Evolutionary conservation across 92 coral and sea anemone genomes (phyloP).

Genomic region (Paragorgia papillata): DNA sequence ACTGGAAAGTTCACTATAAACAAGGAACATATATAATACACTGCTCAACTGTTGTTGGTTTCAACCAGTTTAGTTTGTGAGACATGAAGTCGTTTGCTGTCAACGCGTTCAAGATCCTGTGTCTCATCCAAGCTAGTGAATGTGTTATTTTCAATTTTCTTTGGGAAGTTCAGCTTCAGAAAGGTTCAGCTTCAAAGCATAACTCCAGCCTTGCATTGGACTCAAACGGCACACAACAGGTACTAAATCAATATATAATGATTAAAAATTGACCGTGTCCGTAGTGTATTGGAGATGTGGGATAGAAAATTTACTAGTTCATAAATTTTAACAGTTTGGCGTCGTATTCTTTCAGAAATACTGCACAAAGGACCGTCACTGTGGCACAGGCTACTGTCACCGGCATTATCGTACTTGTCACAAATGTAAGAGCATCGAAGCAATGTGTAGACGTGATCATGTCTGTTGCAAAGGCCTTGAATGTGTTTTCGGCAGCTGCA

Average conservation of each 20-base stretch:
- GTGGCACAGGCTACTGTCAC: slow-evolving; percentile 85
- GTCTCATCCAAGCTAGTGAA: slow-evolving; percentile 46
- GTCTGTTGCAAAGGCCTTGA: slow-evolving; percentile 87
- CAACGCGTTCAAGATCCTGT: background rate
- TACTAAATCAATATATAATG: too few relatives aligned
- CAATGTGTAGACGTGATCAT: slow-evolving; percentile 79
- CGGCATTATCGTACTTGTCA: slow-evolving; percentile 89
- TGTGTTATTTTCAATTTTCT: slow-evolving; percentile 87
- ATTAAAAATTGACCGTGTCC: too few relatives aligned
- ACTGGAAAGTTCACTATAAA: slow-evolving; percentile 2
- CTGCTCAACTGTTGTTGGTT: background rate
- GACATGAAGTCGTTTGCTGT: slow-evolving; percentile 7
- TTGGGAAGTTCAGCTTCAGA: slow-evolving; percentile 57
- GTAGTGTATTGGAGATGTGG: too few relatives aligned
- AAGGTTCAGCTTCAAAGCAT: background rate
- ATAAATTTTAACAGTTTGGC: too few relatives aligned
- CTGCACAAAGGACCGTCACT: slow-evolving; percentile 83
- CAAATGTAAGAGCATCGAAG: slow-evolving; percentile 67
- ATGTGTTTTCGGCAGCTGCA: slow-evolving; percentile 91
- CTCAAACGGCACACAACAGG: slow-evolving; percentile 21
- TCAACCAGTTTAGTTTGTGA: background rate
- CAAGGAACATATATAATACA: background rate
- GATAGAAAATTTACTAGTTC: background rate
- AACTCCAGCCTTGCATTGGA: slow-evolving; percentile 5
- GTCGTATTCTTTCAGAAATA: slow-evolving; percentile 43